A percentile compares a stretch with the other conserved stretches of the same genome.
These are phyloP conservation scores for Elgaria multicarinata DNA, from an alignment of 2,113 vertebrate species.

Conservation along the genomic window DNA sequence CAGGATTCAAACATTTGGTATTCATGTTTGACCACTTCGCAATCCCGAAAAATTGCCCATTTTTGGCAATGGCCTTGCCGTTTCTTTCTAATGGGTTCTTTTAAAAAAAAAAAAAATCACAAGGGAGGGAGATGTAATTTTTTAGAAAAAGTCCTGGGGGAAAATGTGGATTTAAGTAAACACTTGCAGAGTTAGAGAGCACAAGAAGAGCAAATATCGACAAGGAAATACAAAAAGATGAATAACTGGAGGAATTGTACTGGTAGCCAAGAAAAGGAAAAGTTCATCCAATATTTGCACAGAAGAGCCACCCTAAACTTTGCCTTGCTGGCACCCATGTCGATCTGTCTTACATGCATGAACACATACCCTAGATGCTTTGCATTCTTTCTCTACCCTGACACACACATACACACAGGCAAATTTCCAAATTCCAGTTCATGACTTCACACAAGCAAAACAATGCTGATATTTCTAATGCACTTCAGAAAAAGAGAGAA, in stretches of 20 bases:
- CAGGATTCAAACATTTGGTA: neutral
- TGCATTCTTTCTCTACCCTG: conserved; percentile 51
- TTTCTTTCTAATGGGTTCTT: neutral
- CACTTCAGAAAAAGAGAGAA: neutral
- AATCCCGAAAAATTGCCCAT: neutral
- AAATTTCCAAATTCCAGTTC: conserved; percentile 46
- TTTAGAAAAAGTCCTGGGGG: neutral
- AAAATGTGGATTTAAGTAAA: neutral
- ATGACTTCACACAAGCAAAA: conserved; percentile 25
- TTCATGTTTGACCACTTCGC: neutral
- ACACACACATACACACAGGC: neutral
- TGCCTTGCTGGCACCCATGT: conserved; percentile 7
- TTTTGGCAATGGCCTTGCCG: neutral
- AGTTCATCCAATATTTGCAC: neutral
- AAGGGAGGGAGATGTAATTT: neutral
- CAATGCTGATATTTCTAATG: neutral
- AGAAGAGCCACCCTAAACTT: conserved; percentile 26
- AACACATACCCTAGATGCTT: conserved; percentile 50
- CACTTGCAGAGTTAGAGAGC: neutral
- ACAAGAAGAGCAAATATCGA: neutral
- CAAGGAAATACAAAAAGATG: neutral
- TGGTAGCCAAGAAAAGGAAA: neutral
- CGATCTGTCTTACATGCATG: conserved; percentile 33
- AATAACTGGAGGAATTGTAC: conserved; percentile 1
- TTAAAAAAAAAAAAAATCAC: neutral